Evolutionary conservation across 2,888 invertebrate species (phyloP).

Genomic region (Agonopterix arenella): DNA sequence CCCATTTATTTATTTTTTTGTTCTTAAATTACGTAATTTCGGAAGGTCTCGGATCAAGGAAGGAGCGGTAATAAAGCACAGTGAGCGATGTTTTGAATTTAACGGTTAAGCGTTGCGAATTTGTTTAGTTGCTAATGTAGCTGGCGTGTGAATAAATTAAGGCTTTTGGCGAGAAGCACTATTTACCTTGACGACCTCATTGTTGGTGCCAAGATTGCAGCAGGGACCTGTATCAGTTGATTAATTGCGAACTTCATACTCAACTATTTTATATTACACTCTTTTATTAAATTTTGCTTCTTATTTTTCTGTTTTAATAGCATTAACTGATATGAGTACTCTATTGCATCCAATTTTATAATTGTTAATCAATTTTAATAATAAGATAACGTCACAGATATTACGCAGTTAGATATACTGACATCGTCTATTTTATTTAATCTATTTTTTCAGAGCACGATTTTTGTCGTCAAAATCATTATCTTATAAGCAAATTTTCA

Average conservation of each 20-base stretch:
- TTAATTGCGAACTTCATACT: no score
- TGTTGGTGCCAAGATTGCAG: no score
- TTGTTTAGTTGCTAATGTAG: conserved; percentile 22
- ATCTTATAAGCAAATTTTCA: no score
- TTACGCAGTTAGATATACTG: no score
- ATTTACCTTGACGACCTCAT: not conserved
- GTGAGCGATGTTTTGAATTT: conserved; percentile 36
- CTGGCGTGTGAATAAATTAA: conserved; percentile 33
- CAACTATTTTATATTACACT: no score
- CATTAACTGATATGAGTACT: not conserved
- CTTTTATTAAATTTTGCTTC: no score
- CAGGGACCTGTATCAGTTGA: no score
- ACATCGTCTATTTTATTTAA: no score
- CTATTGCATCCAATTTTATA: not conserved
- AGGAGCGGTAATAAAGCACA: conserved; percentile 16
- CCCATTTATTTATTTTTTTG: conserved; percentile 7
- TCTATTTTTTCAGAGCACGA: no score
- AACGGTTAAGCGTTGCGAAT: conserved; percentile 36
- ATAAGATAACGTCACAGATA: no score
- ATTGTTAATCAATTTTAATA: not conserved
- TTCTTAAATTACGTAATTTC: not conserved
- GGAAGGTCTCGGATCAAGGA: conserved; percentile 14
- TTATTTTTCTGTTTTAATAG: no score
- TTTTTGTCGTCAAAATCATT: no score
- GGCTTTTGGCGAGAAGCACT: conserved; percentile 25